Percentiles rank a stretch among this genome's conserved stretches.
Evolutionary conservation across 1,140 invertebrate species (phyloP).

Genomic region (Papilio polytes): DNA sequence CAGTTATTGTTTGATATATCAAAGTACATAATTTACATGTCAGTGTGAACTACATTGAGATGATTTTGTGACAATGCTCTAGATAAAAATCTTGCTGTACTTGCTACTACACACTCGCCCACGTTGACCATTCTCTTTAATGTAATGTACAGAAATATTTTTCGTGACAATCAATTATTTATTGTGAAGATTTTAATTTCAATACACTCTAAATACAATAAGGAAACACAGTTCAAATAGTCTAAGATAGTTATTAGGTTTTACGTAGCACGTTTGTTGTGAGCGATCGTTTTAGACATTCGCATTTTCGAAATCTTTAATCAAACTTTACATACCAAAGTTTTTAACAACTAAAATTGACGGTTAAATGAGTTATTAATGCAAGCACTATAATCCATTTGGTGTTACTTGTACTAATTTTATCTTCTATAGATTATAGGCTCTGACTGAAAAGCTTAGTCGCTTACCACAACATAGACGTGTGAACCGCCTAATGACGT

Average conservation of each 20-base stretch:
- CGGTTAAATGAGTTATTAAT: neutral
- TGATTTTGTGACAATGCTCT: conserved; percentile 29
- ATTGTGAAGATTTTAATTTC: neutral
- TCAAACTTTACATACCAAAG: neutral
- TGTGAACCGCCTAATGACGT: conserved; percentile 44
- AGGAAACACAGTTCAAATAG: neutral
- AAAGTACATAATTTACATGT: conserved; percentile 33
- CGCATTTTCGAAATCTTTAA: neutral
- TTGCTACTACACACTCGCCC: conserved; percentile 32
- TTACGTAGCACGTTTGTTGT: neutral
- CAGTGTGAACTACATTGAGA: conserved; percentile 34
- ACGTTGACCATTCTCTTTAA: conserved; percentile 18
- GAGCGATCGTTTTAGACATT: neutral
- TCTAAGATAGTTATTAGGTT: neutral
- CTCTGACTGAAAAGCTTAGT: neutral
- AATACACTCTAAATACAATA: neutral
- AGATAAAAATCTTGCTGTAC: conserved; percentile 39
- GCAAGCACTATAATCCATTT: neutral
- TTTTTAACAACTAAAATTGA: neutral
- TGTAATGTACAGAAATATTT: conserved; percentile 8
- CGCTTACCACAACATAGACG: neutral
- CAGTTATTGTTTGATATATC: conserved; percentile 34
- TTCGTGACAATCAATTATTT: neutral
- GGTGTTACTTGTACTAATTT: neutral
- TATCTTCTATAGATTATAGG: conserved; percentile 43